Evolutionary conservation across 2,888 invertebrate species (phyloP), one percentile per base, ranked within the genome.

Genomic region (Pseudeuparius sepicola): DNA sequence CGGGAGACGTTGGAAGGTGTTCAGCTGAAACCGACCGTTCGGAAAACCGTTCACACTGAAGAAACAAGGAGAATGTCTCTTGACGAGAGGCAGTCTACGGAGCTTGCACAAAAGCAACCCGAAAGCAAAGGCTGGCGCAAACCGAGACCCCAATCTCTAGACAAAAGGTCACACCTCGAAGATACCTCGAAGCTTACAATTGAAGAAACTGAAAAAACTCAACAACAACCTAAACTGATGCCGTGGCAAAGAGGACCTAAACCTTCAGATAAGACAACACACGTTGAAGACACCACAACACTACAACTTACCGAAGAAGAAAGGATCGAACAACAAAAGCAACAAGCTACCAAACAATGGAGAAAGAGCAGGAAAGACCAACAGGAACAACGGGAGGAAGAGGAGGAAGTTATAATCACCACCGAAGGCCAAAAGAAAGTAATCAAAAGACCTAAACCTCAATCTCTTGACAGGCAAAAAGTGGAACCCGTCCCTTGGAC

Each of bases 1-100:
- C 63, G 59, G 38, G 64, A 67, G 46, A 56, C 48, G 31, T 24
- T 64, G 4, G 64, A 66, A 45, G 52, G 56, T 25, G 66, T 76
- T 9, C 66, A 68, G 48, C 52, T 76, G 9, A 44, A 71, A 46
- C 74, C 75, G 2, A 55, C 56, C 3, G n/a, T n/a, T n/a, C n/a
- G n/a, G n/a, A 62, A 33, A 53, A 54, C 45, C 46, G 54, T 59
- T 24, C 55, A 44, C 34, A 66, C n/a, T n/a, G 20, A 20, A 20
- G 20, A 20, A 7, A 20, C 20, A 6, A 20, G 7, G 6, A 6
- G 6, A 7, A 7, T 20, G n/a, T 7, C 7, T 20, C 6, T 20
- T n/a, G 20, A 20, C n/a, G 7, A 20, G n/a, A 6, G 20, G 6
- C 7, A 35, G n/a, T 5, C 14, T 12, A 14, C 4, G 3, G 18